Percentiles rank a stretch among this genome's conserved stretches.
phyloP scores from a whole-genome alignment of 2,113 vertebrate genomes.

The Cavia aperea region DNA sequence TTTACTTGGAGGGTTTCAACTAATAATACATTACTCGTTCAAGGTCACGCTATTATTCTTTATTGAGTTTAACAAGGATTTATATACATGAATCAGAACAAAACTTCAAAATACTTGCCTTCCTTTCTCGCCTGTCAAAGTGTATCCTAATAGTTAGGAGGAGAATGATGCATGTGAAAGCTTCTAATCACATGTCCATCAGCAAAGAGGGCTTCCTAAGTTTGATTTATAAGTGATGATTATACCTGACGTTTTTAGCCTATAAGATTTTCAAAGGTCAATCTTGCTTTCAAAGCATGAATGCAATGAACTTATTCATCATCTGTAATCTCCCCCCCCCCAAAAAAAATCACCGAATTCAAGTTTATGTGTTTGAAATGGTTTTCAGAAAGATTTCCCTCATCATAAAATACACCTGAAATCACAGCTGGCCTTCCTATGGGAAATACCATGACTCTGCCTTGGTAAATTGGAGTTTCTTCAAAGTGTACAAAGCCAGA shows the following conservation, averaged over 20 bases:
- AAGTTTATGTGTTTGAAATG: not conserved
- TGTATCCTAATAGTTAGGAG: not conserved
- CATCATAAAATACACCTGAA: not conserved
- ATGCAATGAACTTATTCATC: constrained; percentile 32
- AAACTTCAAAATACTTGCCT: not conserved
- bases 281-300: constrained; percentile 33
- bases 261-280: constrained; percentile 40
- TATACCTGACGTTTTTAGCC: not conserved
- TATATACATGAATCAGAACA: not conserved
- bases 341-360: not conserved
- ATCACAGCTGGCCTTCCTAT: constrained; percentile 48
- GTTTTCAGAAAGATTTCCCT: constrained; percentile 24
- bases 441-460: not conserved
- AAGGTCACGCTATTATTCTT: not conserved
- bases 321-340: constrained; percentile 24
- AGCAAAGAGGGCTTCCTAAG: constrained; percentile 1
- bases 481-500: not conserved
- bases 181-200: not conserved
- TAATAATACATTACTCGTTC: not conserved
- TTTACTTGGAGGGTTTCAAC: not conserved
- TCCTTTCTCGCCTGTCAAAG: not conserved
- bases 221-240: constrained; percentile 37
- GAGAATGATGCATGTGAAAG: not conserved
- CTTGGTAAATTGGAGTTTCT: constrained; percentile 9
- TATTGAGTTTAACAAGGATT: not conserved